Conservation (phyloP, 30 jellyfish, hydroid and myxozoan genomes). For the Aurelia aurita region DNA sequence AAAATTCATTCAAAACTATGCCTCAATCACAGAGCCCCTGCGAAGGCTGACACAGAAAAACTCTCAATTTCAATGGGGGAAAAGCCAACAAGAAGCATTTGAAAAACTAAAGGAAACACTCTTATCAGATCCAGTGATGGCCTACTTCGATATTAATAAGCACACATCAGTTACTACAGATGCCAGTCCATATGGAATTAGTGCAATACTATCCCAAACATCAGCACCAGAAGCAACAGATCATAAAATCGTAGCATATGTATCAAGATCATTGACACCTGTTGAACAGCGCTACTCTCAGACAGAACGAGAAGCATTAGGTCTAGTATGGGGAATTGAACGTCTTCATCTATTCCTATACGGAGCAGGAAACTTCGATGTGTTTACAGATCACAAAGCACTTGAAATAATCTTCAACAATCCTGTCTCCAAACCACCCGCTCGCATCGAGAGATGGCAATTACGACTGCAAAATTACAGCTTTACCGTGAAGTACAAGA, state of each 20-base stretch:
- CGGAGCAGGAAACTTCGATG: too few relatives aligned
- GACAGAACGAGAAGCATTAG: constrained; percentile 1
- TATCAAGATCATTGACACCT: constrained; percentile 32
- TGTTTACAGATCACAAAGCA: too few relatives aligned
- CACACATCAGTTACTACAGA: constrained; percentile 51
- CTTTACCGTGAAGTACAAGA: constrained; percentile 27
- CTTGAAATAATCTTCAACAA: constrained; percentile 30
- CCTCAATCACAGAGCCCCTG: too few relatives aligned
- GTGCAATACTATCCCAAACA: constrained; percentile 55
- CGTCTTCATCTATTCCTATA: too few relatives aligned
- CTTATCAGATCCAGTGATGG: constrained; percentile 35
- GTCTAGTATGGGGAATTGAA: too few relatives aligned
- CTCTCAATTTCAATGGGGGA: constrained; percentile 33
- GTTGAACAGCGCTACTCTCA: constrained; percentile 42
- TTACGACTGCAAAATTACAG: constrained; percentile 16
- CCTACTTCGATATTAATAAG: constrained; percentile 31
- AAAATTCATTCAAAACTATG: background rate
- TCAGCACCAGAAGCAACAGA: constrained; percentile 42
- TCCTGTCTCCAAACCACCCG: constrained; percentile 45
- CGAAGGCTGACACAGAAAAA: constrained; percentile 44
- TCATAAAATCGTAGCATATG: constrained; percentile 49
- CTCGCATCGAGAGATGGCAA: constrained; percentile 53
- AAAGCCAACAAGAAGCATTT: constrained; percentile 38
- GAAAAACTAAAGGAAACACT: constrained; percentile 12
- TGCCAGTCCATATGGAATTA: constrained; percentile 40